Percentiles rank a stretch among this genome's conserved stretches.
Conservation (phyloP, 1,140 invertebrate genomes). For the Rhizoglyphus robini region DNA sequence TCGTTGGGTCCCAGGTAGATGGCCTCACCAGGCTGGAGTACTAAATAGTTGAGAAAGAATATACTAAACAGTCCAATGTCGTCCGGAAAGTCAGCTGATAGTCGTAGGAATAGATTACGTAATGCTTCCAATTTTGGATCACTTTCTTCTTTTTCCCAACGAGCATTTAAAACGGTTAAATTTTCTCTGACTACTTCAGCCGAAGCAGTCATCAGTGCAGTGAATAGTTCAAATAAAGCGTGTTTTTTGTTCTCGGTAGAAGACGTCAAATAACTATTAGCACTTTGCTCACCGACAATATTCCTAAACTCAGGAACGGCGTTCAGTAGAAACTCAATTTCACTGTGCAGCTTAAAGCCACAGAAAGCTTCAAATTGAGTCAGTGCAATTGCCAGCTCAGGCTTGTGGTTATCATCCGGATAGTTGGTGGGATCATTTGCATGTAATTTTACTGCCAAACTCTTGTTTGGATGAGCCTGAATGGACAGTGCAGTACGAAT, state of each 20-base stretch:
- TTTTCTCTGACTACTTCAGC: conserved; percentile 8
- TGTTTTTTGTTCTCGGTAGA: conserved; percentile 32
- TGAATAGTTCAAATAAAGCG: conserved; percentile 51
- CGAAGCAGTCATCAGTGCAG: conserved; percentile 49
- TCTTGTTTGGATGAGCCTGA: conserved; percentile 94
- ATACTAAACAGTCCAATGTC: conserved; percentile 86
- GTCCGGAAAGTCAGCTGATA: conserved; percentile 66
- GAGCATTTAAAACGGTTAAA: not conserved
- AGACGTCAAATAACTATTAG: conserved; percentile 30
- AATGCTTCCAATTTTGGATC: conserved; percentile 5
- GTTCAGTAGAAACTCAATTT: conserved; percentile 61
- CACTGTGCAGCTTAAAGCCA: conserved; percentile 68
- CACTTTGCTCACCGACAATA: conserved; percentile 43
- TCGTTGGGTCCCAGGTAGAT: conserved; percentile 83
- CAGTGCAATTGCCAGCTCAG: conserved; percentile 88
- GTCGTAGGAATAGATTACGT: conserved; percentile 41
- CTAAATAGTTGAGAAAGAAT: conserved; percentile 82
- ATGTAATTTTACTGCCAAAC: conserved; percentile 65
- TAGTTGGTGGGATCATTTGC: conserved; percentile 64
- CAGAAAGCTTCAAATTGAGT: conserved; percentile 86
- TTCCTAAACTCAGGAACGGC: conserved; percentile 50
- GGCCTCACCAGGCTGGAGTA: conserved; percentile 70
- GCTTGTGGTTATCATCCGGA: conserved; percentile 95
- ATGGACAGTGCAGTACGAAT: conserved; percentile 84
- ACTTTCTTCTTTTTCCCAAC: not conserved